These are phyloP conservation scores for Galeopterus variegatus DNA, from an alignment of 2,113 vertebrate genomes.

Conservation along the genomic window DNA sequence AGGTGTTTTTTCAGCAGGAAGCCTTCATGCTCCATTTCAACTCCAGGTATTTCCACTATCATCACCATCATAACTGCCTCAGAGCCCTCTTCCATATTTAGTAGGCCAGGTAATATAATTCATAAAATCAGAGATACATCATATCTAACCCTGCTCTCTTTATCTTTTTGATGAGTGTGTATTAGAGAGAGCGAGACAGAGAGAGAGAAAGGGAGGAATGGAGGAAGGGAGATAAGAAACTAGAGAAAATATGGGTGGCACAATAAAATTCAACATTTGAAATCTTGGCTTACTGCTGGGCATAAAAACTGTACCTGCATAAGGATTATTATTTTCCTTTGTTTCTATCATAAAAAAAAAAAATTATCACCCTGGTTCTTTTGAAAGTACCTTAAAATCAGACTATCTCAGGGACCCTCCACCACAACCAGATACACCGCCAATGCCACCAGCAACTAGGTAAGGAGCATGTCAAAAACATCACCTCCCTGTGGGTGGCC, in stretches of 20 bases:
- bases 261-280: slow-evolving; percentile 49
- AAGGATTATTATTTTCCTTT: slow-evolving; percentile 29
- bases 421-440: no score
- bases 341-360: slow-evolving; percentile 35
- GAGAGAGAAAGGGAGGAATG: no score
- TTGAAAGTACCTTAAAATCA: slow-evolving; percentile 56
- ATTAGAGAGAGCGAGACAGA: not conserved
- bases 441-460: no score
- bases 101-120: not conserved
- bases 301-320: not conserved
- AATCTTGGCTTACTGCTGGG: not conserved
- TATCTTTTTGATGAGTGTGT: not conserved
- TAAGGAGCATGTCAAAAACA: no score
- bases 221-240: not conserved
- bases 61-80: not conserved
- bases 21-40: not conserved
- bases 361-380: slow-evolving; percentile 13
- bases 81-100: not conserved
- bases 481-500: no score
- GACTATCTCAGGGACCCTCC: no score
- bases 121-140: not conserved
- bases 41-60: not conserved
- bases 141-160: not conserved
- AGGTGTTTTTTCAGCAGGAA: not conserved
- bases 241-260: not conserved